phyloP scores from a whole-genome alignment of 2,888 invertebrate genomes.

The Zygogramma bicolorata region DNA sequence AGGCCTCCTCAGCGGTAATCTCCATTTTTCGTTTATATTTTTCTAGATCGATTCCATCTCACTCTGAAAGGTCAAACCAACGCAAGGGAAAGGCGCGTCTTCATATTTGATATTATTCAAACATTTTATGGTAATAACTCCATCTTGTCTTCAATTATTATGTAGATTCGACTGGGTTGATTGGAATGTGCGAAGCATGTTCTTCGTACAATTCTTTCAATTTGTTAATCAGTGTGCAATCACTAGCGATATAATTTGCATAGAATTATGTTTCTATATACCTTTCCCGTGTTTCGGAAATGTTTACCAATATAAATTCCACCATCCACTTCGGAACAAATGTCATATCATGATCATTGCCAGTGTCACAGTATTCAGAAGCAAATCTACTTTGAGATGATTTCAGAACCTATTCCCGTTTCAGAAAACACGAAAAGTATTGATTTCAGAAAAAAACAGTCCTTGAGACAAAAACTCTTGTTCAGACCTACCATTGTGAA shows the following conservation, averaged over 20 bases:
- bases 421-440: no score
- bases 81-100: constrained; percentile 32
- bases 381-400: no score
- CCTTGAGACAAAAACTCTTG: no score
- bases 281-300: no score
- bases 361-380: no score
- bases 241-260: neutral
- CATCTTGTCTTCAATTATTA: constrained; percentile 32
- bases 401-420: no score
- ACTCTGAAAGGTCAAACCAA: constrained; percentile 27
- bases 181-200: neutral
- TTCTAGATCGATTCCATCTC: constrained; percentile 16
- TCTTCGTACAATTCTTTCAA: neutral
- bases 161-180: constrained; percentile 13
- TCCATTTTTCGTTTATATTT: constrained; percentile 34
- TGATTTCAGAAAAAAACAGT: no score
- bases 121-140: constrained; percentile 24
- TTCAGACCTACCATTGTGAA: no score
- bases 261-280: no score
- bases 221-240: neutral
- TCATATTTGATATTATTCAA: constrained; percentile 38
- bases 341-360: no score
- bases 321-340: no score
- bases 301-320: no score
- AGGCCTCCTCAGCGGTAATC: constrained; percentile 29